phyloP scores from a whole-genome alignment of 64 coral and sea anemone genomes.

The Actinia tenebrosa region DNA sequence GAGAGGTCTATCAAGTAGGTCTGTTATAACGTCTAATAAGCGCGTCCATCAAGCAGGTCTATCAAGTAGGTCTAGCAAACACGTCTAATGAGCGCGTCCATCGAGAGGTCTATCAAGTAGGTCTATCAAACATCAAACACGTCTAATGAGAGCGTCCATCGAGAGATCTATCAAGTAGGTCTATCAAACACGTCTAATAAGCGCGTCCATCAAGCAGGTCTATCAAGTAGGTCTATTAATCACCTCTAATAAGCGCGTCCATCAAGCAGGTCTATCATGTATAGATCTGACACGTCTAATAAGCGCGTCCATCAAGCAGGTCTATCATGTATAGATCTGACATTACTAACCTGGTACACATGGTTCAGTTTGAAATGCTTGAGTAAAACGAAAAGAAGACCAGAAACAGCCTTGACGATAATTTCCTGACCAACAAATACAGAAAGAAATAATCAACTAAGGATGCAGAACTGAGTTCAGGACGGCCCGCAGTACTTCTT shows the following conservation, averaged over 20 bases:
- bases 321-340: neutral
- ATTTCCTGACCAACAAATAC: constrained; percentile 57
- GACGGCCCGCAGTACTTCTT: no score
- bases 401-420: constrained; percentile 92
- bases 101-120: neutral
- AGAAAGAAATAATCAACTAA: neutral
- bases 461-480: no score
- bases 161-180: neutral
- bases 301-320: neutral
- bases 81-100: neutral
- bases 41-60: no score
- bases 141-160: no score
- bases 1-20: neutral
- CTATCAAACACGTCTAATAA: neutral
- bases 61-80: no score
- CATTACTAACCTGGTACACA: constrained; percentile 71
- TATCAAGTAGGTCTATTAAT: no score
- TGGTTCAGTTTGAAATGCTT: constrained; percentile 97
- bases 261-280: neutral
- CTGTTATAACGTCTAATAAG: no score
- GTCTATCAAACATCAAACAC: neutral
- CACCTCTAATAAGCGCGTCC: neutral
- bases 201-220: no score
- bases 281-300: neutral
- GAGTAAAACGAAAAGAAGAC: constrained; percentile 73